Percentiles rank a stretch among this genome's conserved stretches.
phyloP scores from a whole-genome alignment of 2,888 invertebrate species.

The Lymantria dispar region DNA sequence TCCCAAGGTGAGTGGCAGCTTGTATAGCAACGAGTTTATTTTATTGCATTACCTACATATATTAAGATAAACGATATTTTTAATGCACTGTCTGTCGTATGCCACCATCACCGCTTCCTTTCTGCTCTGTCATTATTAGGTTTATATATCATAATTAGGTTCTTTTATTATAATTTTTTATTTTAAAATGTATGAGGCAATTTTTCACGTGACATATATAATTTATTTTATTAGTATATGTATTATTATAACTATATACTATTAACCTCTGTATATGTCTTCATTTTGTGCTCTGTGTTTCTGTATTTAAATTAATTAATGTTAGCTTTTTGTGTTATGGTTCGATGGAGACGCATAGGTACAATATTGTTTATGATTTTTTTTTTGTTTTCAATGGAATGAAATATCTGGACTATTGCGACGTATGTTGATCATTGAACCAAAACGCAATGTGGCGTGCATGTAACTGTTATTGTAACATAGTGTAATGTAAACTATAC shows the following conservation, averaged over 20 bases:
- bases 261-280: constrained; percentile 77
- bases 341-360: constrained; percentile 68
- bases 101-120: constrained; percentile 83
- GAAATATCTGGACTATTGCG: constrained; percentile 40
- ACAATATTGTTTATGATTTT: constrained; percentile 35
- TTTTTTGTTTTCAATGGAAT: constrained; percentile 31
- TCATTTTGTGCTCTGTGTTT: constrained; percentile 80
- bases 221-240: constrained; percentile 56
- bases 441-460: constrained; percentile 79
- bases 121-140: constrained; percentile 84
- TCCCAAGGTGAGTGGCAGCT: constrained; percentile 91
- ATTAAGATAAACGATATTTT: constrained; percentile 81
- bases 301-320: constrained; percentile 74
- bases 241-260: constrained; percentile 63
- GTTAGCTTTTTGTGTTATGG: constrained; percentile 80
- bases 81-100: constrained; percentile 83
- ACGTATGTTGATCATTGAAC: constrained; percentile 69
- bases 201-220: constrained; percentile 77
- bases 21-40: constrained; percentile 77
- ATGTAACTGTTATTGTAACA: constrained; percentile 77
- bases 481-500: constrained; percentile 72
- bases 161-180: constrained; percentile 55
- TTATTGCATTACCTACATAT: constrained; percentile 81
- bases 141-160: constrained; percentile 78
- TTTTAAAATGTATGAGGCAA: constrained; percentile 76